These are phyloP conservation scores for Solenopsis invicta DNA, from an alignment of 1,140 invertebrate genomes.

Conservation along the genomic window DNA sequence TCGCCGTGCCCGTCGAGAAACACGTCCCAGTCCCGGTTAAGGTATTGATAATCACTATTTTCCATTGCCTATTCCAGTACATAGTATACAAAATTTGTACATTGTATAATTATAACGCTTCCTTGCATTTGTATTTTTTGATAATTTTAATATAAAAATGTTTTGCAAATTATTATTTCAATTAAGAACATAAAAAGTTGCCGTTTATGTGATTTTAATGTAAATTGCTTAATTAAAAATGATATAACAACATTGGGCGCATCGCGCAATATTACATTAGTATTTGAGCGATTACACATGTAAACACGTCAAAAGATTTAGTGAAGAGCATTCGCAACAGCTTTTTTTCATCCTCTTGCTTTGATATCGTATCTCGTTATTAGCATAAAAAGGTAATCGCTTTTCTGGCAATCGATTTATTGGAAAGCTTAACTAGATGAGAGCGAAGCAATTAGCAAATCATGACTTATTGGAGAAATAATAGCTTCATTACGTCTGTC, in stretches of 20 bases:
- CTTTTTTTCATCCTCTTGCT: not conserved
- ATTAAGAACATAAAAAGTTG: not conserved
- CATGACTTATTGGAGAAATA: not conserved
- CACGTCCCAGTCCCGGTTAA: slow-evolving; percentile 82
- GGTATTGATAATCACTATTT: slow-evolving; percentile 69
- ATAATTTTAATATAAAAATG: not conserved
- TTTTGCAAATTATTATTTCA: no score
- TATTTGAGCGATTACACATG: not conserved
- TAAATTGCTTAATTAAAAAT: slow-evolving; percentile 40
- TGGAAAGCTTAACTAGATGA: slow-evolving; percentile 26
- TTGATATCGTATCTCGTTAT: not conserved
- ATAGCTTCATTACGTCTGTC: not conserved
- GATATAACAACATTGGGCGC: slow-evolving; percentile 27
- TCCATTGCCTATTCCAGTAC: not conserved
- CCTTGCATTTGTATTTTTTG: not conserved
- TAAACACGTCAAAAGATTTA: not conserved
- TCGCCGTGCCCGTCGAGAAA: slow-evolving; percentile 82
- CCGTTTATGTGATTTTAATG: not conserved
- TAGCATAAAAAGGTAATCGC: not conserved
- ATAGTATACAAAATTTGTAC: not conserved
- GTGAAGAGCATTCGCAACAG: not conserved
- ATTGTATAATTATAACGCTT: not conserved
- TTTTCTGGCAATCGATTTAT: not conserved
- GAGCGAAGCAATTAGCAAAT: slow-evolving; percentile 15
- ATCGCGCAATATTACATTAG: slow-evolving; percentile 69